Percentiles rank a stretch among this genome's conserved stretches.
These are phyloP conservation scores for Drosophila setifemur DNA, from an alignment of 1,140 invertebrate genomes.

Conservation along the genomic window DNA sequence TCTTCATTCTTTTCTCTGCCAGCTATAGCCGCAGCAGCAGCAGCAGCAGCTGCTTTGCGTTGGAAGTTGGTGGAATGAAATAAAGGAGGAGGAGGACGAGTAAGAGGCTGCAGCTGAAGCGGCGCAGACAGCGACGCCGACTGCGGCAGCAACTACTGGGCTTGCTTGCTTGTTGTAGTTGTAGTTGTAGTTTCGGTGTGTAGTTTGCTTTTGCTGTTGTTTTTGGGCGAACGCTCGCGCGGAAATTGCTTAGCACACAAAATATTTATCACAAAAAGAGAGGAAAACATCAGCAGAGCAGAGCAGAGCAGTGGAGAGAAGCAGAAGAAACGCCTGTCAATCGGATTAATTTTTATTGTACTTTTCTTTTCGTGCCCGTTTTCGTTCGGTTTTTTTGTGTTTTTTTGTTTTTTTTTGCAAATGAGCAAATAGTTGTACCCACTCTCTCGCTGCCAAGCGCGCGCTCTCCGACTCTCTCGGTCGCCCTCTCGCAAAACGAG, in stretches of 20 bases:
- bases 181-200: slow-evolving; percentile 63
- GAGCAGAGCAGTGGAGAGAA: slow-evolving; percentile 35
- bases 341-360: slow-evolving; percentile 69
- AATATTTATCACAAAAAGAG: slow-evolving; percentile 39
- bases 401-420: slow-evolving; percentile 51
- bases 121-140: slow-evolving; percentile 14
- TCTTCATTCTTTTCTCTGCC: background rate
- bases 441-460: slow-evolving; percentile 24
- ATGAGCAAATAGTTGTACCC: slow-evolving; percentile 53
- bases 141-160: slow-evolving; percentile 56
- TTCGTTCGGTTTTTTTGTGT: slow-evolving; percentile 6
- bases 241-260: slow-evolving; percentile 52
- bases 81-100: slow-evolving; percentile 25
- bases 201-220: slow-evolving; percentile 69
- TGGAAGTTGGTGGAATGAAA: slow-evolving; percentile 27
- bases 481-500: slow-evolving; percentile 11
- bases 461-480: slow-evolving; percentile 9
- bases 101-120: slow-evolving; percentile 39
- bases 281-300: slow-evolving; percentile 20
- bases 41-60: slow-evolving; percentile 40
- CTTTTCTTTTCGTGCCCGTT: slow-evolving; percentile 48
- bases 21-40: background rate
- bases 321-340: slow-evolving; percentile 50
- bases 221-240: slow-evolving; percentile 62
- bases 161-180: slow-evolving; percentile 16